Evolutionary conservation across 2,888 invertebrate genomes (phyloP).

Genomic region (Beris morrisii): DNA sequence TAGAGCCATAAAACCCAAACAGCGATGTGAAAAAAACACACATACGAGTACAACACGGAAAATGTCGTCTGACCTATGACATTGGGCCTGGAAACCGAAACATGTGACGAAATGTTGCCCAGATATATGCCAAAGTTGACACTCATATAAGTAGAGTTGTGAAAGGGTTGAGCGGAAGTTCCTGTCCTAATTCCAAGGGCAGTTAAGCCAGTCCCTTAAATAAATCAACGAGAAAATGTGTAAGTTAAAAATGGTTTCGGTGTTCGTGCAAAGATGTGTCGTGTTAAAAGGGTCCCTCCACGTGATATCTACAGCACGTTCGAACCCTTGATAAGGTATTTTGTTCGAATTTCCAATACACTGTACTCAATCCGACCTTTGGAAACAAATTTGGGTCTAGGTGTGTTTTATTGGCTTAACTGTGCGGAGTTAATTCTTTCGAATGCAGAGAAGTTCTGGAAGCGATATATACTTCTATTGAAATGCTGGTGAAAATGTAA

Average conservation of each 20-base stretch:
- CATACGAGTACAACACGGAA: background rate
- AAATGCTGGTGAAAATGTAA: too few species aligned
- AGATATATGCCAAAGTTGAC: background rate
- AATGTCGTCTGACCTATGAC: constrained; percentile 26
- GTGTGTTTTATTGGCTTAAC: too few species aligned
- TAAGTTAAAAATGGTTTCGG: constrained; percentile 11
- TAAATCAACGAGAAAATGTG: constrained; percentile 29
- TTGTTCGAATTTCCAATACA: too few species aligned
- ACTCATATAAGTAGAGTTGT: background rate
- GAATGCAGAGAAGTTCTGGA: too few species aligned
- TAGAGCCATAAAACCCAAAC: constrained; percentile 7
- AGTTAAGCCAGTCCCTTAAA: constrained; percentile 15
- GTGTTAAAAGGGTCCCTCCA: too few species aligned
- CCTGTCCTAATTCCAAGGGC: constrained; percentile 21
- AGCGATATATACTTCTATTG: too few species aligned
- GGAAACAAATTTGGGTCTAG: too few species aligned
- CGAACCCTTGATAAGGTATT: too few species aligned
- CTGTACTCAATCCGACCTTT: too few species aligned
- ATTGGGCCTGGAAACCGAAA: background rate
- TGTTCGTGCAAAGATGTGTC: background rate
- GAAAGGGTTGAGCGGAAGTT: constrained; percentile 26
- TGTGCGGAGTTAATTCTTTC: too few species aligned
- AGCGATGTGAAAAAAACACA: background rate
- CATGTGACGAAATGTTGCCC: background rate
- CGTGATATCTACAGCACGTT: too few species aligned